Base-by-base conservation (phyloP, 2,888 invertebrate species). In the Petrolisthes manimaculis region DNA sequence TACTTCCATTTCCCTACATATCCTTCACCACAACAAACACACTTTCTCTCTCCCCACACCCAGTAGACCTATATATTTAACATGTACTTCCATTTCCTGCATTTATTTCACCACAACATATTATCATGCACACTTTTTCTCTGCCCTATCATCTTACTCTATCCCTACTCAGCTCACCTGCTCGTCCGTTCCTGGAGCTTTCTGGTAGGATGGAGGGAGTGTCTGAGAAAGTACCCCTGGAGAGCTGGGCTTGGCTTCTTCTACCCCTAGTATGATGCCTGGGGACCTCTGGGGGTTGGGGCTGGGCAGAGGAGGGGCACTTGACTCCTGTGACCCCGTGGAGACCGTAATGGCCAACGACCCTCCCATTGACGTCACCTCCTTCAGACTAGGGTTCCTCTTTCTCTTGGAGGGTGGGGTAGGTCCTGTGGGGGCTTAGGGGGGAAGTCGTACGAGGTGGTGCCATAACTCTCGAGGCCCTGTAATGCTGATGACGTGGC, bases 171-270 rank as follows among this genome's bases (percentile, higher is more conserved):
- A 37, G 37, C 83, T 83, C 67, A 87, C 87, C 87, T 87, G 87
- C 83, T 14, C 83, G 67, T 1, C 87, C 87, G 54, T 87, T 87
- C 74, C 84, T 88, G 8, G 88, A 81, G 77, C 81, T 81, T n/a
- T 87, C 85, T 4, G 87, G 67, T 6, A 85, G 82, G 84, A 89
- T 87, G 85, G 89, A 89, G 5, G 86, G 84, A 14, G 86, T 89
- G 71, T 84, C 84, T 12, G 87, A 89, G 37, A 89, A 89, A 8
- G 89, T 89, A 89, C 89, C n/a, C 86, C 89, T 14, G 89, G 87
- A 12, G 89, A 87, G 24, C 84, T 87, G n/a, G 86, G 77, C 67
- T 84, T 87, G 61, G 88, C 80, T 12, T 89, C 89, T n/a, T 86
- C 83, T n/a, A 86, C 84, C 6, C 89, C 56, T 21, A 80, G 54